These are phyloP conservation scores for Urosaurus nigricauda DNA, from an alignment of 2,797 vertebrate species.

Conservation along the genomic window DNA sequence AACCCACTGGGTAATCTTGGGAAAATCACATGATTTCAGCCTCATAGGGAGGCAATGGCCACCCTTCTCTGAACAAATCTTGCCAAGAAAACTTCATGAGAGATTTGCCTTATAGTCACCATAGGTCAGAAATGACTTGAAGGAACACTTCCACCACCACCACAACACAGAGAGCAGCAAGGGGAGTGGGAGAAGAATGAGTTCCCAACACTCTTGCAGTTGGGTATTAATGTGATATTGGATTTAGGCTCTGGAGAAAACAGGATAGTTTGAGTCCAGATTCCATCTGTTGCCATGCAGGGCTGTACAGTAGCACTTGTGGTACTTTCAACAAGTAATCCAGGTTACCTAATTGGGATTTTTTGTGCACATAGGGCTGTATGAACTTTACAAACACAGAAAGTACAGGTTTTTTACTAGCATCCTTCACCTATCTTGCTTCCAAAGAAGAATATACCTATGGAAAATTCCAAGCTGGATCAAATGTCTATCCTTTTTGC, in stretches of 20 bases:
- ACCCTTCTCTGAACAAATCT: too few species aligned
- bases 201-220: neutral
- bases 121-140: too few species aligned
- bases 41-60: too few species aligned
- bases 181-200: neutral
- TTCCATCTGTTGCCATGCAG: neutral
- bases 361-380: neutral
- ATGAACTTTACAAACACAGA: neutral
- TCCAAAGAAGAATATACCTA: neutral
- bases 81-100: too few species aligned
- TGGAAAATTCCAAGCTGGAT: too few species aligned
- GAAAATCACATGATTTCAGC: too few species aligned
- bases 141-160: too few species aligned
- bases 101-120: too few species aligned
- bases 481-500: neutral
- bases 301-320: neutral
- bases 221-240: neutral
- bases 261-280: neutral
- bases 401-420: neutral
- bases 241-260: neutral
- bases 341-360: neutral
- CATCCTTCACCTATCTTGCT: neutral
- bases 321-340: neutral
- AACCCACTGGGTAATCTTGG: too few species aligned
- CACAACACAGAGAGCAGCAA: neutral